Conservation (phyloP, 37 sponge, comb jelly and placozoan genomes). For the Cliona cf. orientalis region DNA sequence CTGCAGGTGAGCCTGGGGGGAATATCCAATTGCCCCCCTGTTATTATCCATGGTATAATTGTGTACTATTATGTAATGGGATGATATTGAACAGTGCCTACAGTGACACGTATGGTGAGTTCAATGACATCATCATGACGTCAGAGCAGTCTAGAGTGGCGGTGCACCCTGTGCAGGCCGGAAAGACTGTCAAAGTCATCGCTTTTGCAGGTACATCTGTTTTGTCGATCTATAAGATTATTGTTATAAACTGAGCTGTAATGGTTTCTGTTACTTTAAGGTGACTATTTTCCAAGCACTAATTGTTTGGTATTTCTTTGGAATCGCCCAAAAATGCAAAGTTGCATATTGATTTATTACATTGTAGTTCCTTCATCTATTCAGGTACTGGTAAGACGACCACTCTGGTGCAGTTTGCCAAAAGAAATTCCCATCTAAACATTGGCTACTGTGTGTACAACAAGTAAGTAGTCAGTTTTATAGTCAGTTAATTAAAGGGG, state of each 20-base stretch:
- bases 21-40: too few relatives aligned
- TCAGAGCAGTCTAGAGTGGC: conserved; percentile 12
- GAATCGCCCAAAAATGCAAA: too few relatives aligned
- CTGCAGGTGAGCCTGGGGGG: too few relatives aligned
- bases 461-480: not conserved
- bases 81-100: too few relatives aligned
- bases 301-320: not conserved
- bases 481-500: not conserved
- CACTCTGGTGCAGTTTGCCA: not conserved
- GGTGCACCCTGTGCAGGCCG: not conserved
- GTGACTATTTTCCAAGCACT: not conserved
- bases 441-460: conserved; percentile 5
- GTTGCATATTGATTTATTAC: not conserved
- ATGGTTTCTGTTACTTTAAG: not conserved
- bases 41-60: too few relatives aligned
- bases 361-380: not conserved
- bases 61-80: too few relatives aligned
- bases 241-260: not conserved
- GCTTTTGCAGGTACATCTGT: conserved; percentile 18
- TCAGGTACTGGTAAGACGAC: conserved; percentile 11
- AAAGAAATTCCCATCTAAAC: not conserved
- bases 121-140: too few relatives aligned
- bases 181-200: conserved; percentile 14
- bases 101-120: too few relatives aligned
- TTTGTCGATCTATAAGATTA: not conserved